A percentile compares a stretch with the other conserved stretches of the same genome.
Conservation (phyloP, 1,140 invertebrate species). For the Papilio polyxenes region DNA sequence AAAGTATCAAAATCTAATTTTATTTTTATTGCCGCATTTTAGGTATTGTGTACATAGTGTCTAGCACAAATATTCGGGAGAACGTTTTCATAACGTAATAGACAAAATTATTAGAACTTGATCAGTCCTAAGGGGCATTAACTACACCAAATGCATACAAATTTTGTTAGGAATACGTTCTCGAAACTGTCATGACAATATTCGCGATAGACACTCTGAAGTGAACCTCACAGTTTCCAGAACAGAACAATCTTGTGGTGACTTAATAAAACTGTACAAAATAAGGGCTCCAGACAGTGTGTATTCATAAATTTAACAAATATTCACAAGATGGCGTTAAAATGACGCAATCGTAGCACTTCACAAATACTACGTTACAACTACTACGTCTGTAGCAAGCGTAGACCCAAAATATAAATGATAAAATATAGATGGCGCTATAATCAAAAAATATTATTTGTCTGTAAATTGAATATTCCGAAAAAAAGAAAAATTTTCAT, state of each 20-base stretch:
- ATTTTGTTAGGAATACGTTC: too few relatives aligned
- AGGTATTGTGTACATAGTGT: too few relatives aligned
- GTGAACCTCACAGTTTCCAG: neutral
- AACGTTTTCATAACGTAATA: too few relatives aligned
- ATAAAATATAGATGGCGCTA: slow-evolving; percentile 19
- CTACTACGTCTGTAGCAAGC: neutral
- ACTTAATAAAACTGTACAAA: neutral
- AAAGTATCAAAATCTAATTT: too few relatives aligned
- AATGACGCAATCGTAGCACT: neutral
- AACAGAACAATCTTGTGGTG: neutral
- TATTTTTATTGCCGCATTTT: too few relatives aligned
- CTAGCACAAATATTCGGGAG: too few relatives aligned
- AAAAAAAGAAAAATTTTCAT: too few relatives aligned
- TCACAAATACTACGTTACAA: neutral
- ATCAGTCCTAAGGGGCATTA: too few relatives aligned
- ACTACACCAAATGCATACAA: too few relatives aligned
- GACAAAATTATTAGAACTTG: too few relatives aligned
- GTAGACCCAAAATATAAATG: neutral
- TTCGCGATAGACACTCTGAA: neutral
- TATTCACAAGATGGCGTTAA: slow-evolving; percentile 10
- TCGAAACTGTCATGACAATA: neutral
- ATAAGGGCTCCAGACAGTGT: neutral
- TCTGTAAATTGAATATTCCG: too few relatives aligned
- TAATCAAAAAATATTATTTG: neutral
- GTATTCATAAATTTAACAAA: neutral